A percentile compares a stretch with the other conserved stretches of the same genome.
phyloP scores from a whole-genome alignment of 2,113 vertebrate species.

The Malurus cyaneus region DNA sequence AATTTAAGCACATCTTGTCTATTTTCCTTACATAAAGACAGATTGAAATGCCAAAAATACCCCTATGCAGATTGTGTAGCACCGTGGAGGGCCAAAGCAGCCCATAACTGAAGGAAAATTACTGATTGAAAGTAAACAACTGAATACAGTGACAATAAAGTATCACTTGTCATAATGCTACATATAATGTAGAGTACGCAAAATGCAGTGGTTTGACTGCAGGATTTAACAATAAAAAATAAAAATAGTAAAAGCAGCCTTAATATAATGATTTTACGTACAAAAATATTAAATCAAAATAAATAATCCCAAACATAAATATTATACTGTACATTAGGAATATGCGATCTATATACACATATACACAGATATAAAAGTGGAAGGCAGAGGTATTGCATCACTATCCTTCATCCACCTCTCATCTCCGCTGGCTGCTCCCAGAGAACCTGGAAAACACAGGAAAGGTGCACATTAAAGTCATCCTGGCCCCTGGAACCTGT shows the following conservation, averaged over 20 bases:
- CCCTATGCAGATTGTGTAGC: constrained; percentile 68
- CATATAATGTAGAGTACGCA: constrained; percentile 82
- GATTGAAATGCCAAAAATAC: constrained; percentile 71
- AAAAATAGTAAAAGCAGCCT: constrained; percentile 73
- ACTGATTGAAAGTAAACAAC: constrained; percentile 76
- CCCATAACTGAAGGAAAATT: constrained; percentile 71
- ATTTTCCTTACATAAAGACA: constrained; percentile 54
- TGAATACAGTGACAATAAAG: constrained; percentile 79
- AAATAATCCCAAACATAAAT: constrained; percentile 87
- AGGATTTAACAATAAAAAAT: constrained; percentile 61
- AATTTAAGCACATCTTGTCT: constrained; percentile 53
- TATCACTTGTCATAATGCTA: constrained; percentile 78
- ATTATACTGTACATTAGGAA: constrained; percentile 84
- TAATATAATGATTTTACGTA: constrained; percentile 81
- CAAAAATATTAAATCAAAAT: constrained; percentile 87
- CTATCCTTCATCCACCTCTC: constrained; percentile 77
- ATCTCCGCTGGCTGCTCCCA: constrained; percentile 55
- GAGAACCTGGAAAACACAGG: constrained; percentile 65
- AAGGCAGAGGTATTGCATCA: constrained; percentile 83
- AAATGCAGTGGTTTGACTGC: constrained; percentile 81
- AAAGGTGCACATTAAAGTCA: neutral
- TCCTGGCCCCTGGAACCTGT: neutral
- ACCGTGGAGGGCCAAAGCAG: constrained; percentile 73
- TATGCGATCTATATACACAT: constrained; percentile 67
- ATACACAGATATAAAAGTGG: constrained; percentile 64